Base-by-base conservation (phyloP, 2,113 vertebrate genomes). In the Saccopteryx leptura region DNA sequence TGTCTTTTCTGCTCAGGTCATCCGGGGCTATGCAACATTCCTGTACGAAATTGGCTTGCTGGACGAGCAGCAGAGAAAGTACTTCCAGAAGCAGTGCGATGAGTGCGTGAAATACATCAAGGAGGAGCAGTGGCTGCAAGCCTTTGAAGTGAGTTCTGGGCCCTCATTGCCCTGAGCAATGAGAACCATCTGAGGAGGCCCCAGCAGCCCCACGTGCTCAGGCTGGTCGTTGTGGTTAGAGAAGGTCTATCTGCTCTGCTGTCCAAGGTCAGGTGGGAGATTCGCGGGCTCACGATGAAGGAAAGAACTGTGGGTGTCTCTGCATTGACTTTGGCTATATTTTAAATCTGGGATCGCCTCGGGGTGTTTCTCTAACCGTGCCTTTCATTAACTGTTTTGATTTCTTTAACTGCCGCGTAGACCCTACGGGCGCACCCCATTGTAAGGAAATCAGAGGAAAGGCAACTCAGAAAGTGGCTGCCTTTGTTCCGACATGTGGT, bases 121-220 rank as follows among this genome's bases (percentile, higher is more conserved):
- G 93, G 85, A 99, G 93, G 74, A 99, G 98, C 98, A 99, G 96
- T 96, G 97, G 99, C 75, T 98, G 33, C 97, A 98, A 96, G 99
- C 99, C 90, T 99, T 99, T 98, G 28, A 99, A 98, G 99, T 99
- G 87, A 94, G 97, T 76, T 26, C 93, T 92, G 91, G 94, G 63
- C 91, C 78, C 0, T 3, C 0, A 0, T 8, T 96, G 94, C 96
- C 97, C 95, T 97, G 63, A 96, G 95, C 96, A 97, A 98, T 98
- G 94, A 94, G 97, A 98, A 98, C 96, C 98, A 98, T 94, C 95
- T 98, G 98, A 98, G 94, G 0, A 86, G 72, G 97, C 97, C 98
- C 65, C 76, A 61, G 93, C 94, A 79, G 85, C 88, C 9, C 0
- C 1, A 0, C 0, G 94, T 58, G 95, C 65, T 82, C 87, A 74